A percentile compares a stretch with the other conserved stretches of the same genome.
Evolutionary conservation across 1,140 invertebrate genomes (phyloP).

Genomic region (Drosophila fuyamai): DNA sequence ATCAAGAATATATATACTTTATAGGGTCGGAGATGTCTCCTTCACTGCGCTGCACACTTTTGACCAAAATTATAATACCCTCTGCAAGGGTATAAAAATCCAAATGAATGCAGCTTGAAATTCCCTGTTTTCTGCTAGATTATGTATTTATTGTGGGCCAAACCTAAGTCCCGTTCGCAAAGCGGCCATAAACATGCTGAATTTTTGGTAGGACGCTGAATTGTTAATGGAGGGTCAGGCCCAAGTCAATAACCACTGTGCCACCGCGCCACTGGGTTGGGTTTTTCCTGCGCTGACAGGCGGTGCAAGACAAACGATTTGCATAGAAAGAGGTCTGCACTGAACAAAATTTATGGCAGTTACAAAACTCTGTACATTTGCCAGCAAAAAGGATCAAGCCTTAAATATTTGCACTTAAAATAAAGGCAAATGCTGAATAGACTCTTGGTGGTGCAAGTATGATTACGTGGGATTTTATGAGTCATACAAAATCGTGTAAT

Average conservation of each 20-base stretch:
- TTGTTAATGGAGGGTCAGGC: slow-evolving; percentile 33
- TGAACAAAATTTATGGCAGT: neutral
- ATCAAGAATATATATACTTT: too few relatives aligned
- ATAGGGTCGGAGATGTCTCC: too few relatives aligned
- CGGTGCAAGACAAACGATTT: slow-evolving; percentile 54
- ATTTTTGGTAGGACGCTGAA: neutral
- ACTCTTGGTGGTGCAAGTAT: too few relatives aligned
- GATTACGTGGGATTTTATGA: too few relatives aligned
- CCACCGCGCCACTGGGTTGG: slow-evolving; percentile 1
- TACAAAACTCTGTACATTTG: too few relatives aligned
- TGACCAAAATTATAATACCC: too few relatives aligned
- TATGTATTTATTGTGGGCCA: neutral
- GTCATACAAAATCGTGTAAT: too few relatives aligned
- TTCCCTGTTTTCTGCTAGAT: neutral
- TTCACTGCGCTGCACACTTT: too few relatives aligned
- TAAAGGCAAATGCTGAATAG: too few relatives aligned
- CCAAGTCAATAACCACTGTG: slow-evolving; percentile 26
- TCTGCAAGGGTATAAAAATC: too few relatives aligned
- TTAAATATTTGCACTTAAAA: too few relatives aligned
- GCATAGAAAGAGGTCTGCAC: slow-evolving; percentile 20
- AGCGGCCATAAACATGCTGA: slow-evolving; percentile 5
- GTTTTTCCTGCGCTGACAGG: slow-evolving; percentile 19
- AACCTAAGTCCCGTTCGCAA: neutral
- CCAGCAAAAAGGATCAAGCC: too few relatives aligned
- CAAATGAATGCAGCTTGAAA: neutral